Evolutionary conservation across 2,888 invertebrate genomes (phyloP), one percentile per base, ranked within the genome.

Genomic region (Tenthredo mesomela): DNA sequence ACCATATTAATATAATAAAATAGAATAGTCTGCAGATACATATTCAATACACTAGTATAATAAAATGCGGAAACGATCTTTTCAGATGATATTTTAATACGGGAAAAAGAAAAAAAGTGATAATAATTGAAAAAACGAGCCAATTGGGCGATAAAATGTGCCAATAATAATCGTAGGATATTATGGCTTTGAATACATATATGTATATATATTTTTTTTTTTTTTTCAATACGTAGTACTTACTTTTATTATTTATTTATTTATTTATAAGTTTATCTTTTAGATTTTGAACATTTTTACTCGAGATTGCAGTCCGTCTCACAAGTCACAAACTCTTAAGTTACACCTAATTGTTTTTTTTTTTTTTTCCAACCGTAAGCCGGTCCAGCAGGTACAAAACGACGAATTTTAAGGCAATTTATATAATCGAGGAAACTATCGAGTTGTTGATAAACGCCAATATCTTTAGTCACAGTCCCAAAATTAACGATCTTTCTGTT

Each of bases 361-460:
- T 21, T 25, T 61, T 61, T n/a, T 25, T 25, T 25, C 61, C 2
- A 61, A 61, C 12, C 61, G 25, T 25, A 25, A 61, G 12, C 61
- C 61, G n/a, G n/a, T 61, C 2, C 21, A 5, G 61, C 25, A 61
- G 25, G 25, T 61, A 61, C 25, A 61, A 61, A 25, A 61, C 25
- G 61, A 61, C 61, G 25, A 61, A 25, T 25, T 61, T 61, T 12
- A 61, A 61, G 61, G 61, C 61, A 21, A 61, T 61, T 61, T 61
- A 1, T 25, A 61, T 29, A 61, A 61, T 58, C 10, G 21, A 61
- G 61, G 12, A 61, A 61, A 61, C 61, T 25, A 61, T 12, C 25
- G 10, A 25, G 18, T 10, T 25, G 12, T 61, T 18, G 5, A 25
- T n/a, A 10, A 25, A 61, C 21, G 25, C 61, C 61, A 61, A 25